Evolutionary conservation across 37 sponge, comb jelly and placozoan species (phyloP).

Genomic region (Halisarca cf. caerulea): DNA sequence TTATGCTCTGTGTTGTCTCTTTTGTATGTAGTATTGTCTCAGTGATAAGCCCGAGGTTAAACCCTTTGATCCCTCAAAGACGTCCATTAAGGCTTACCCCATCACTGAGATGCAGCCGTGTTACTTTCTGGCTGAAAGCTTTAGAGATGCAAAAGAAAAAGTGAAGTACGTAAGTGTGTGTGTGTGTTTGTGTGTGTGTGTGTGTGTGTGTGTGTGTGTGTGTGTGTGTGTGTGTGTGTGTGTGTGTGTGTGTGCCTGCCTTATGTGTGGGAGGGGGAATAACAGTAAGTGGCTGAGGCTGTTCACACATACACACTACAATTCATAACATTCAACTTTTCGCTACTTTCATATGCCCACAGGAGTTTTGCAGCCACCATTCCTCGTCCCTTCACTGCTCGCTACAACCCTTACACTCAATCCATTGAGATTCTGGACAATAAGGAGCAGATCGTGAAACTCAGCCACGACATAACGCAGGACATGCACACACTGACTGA

Average conservation of each 20-base stretch:
- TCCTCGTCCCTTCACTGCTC: conserved; percentile 85
- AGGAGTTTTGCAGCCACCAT: conserved; percentile 89
- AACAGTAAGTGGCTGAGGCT: too few species aligned
- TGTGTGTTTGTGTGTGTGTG: too few species aligned
- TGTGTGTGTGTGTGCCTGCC: too few species aligned
- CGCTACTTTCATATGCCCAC: too few species aligned
- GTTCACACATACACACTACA: too few species aligned
- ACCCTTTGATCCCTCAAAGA: conserved; percentile 84
- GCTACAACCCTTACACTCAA: conserved; percentile 97
- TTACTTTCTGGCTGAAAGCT: conserved; percentile 94
- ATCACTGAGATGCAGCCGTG: conserved; percentile 93
- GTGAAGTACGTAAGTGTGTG: conserved; percentile 68
- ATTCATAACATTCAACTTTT: too few species aligned
- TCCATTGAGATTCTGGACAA: conserved; percentile 82
- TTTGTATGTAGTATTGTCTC: conserved; percentile 84
- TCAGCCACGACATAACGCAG: conserved; percentile 58
- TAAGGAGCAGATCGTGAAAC: conserved; percentile 58
- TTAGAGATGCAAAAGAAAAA: conserved; percentile 86
- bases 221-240: too few species aligned
- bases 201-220: too few species aligned
- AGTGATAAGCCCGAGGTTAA: conserved; percentile 74
- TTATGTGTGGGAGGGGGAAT: too few species aligned
- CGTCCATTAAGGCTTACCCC: conserved; percentile 76
- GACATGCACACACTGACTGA: conserved; percentile 71
- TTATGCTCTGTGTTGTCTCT: not conserved